Percentiles rank a stretch among this genome's conserved stretches.
These are phyloP conservation scores for Eulemur rubriventer DNA, from an alignment of 2,797 vertebrate genomes.

Conservation along the genomic window DNA sequence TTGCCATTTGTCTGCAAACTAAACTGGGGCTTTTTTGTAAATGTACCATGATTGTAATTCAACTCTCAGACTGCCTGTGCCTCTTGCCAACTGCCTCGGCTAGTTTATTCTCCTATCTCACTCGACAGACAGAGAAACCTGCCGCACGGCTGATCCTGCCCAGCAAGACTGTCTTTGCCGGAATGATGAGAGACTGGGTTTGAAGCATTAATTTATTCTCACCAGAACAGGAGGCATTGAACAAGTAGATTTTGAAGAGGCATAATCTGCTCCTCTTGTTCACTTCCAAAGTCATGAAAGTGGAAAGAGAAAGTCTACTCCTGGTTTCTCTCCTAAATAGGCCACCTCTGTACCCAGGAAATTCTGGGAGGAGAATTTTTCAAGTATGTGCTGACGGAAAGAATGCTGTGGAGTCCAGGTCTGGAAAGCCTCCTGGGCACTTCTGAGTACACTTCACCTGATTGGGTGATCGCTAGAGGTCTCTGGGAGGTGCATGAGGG, in stretches of 20 bases:
- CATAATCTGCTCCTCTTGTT: neutral
- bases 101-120: slow-evolving; percentile 14
- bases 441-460: neutral
- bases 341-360: neutral
- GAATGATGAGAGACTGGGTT: neutral
- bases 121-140: neutral
- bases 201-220: slow-evolving; percentile 18
- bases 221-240: neutral
- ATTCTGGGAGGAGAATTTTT: neutral
- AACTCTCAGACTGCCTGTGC: neutral
- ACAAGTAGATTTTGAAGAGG: neutral
- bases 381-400: slow-evolving; percentile 23
- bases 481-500: neutral
- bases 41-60: neutral
- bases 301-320: neutral
- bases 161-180: neutral
- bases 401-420: slow-evolving; percentile 36
- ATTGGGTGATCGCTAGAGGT: neutral
- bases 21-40: slow-evolving; percentile 30
- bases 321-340: neutral
- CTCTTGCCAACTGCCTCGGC: neutral
- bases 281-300: slow-evolving; percentile 26
- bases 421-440: slow-evolving; percentile 65
- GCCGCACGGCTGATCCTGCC: neutral
- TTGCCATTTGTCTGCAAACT: slow-evolving; percentile 47